Evolutionary conservation across 1,140 invertebrate genomes (phyloP), one percentile per base, ranked within the genome.

Genomic region (Nomia melanderi): DNA sequence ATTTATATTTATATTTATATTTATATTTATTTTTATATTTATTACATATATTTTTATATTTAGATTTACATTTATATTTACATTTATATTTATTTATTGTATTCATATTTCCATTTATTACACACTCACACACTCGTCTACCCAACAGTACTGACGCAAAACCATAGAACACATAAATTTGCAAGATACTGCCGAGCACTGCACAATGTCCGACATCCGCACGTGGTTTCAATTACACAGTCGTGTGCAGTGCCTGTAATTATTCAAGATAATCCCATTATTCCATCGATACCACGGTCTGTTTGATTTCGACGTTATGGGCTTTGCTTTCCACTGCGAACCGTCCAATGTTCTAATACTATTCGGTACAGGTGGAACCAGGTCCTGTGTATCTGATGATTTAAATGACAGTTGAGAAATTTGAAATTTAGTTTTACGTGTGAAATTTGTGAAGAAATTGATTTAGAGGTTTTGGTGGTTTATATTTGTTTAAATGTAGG

Each of bases 231-330:
- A 67, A 54, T 67, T 56, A 23, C 23, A n/a, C 31, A n/a, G 23
- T 9, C n/a, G n/a, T 36, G 23, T 29, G 17, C 8, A 56, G 0
- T 17, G 39, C 25, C 23, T 67, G 50, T n/a, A 39, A 67, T 67
- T 56, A 56, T 56, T 67, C 50, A 56, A 39, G 50, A 27, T 56
- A 69, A 39, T 56, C 65, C 33, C 23, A n/a, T 31, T 17, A 25
- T 56, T 56, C 31, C 33, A 36, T 56, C 27, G 25, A 27, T 39
- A 39, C 17, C 23, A 27, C 50, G 9, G 36, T 69, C 31, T 39
- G 33, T 56, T 67, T 29, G 17, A 39, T 17, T 39, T 11, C 6
- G 50, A 39, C 14, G 27, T 67, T 36, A 67, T 25, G 17, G 50
- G 31, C 17, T 25, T 27, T 20, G 23, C 33, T 39, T n/a, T n/a